phyloP scores from a whole-genome alignment of 35 echinoderm and acorn worm species.

The Apostichopus californicus region DNA sequence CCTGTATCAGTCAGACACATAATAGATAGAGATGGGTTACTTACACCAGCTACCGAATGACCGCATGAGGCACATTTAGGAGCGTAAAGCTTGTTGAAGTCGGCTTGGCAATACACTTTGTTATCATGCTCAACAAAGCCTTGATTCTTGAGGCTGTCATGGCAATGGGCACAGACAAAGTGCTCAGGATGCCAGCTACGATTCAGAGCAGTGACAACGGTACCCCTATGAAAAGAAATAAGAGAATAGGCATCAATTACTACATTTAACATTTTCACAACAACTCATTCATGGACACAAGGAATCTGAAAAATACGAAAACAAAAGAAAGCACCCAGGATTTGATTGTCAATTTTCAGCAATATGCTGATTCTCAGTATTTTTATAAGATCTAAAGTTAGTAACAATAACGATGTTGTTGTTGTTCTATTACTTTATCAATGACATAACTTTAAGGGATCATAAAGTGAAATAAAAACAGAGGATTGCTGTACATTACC shows the following conservation, averaged over 20 bases:
- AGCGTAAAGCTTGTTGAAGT: slow-evolving; percentile 83
- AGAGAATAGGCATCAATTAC: background rate
- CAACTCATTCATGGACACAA: background rate
- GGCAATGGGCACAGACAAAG: slow-evolving; percentile 89
- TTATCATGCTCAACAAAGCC: slow-evolving; percentile 90
- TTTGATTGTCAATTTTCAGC: too few relatives aligned
- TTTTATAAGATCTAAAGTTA: too few relatives aligned
- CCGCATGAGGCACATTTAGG: slow-evolving; percentile 68
- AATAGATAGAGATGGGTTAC: background rate
- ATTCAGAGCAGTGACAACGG: slow-evolving; percentile 85
- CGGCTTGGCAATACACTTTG: slow-evolving; percentile 89
- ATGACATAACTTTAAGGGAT: too few relatives aligned
- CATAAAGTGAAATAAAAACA: too few relatives aligned
- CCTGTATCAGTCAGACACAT: background rate
- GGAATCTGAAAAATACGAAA: too few relatives aligned
- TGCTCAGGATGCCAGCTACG: slow-evolving; percentile 96
- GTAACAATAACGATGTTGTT: too few relatives aligned
- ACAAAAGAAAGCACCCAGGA: too few relatives aligned
- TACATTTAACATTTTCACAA: background rate
- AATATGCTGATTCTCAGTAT: too few relatives aligned
- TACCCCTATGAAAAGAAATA: slow-evolving; percentile 63
- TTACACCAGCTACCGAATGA: slow-evolving; percentile 75
- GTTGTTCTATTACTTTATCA: too few relatives aligned
- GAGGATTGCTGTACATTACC: too few relatives aligned
- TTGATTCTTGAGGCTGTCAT: slow-evolving; percentile 69